Conservation (phyloP, 2,888 invertebrate genomes). For the Spilarctia lutea region DNA sequence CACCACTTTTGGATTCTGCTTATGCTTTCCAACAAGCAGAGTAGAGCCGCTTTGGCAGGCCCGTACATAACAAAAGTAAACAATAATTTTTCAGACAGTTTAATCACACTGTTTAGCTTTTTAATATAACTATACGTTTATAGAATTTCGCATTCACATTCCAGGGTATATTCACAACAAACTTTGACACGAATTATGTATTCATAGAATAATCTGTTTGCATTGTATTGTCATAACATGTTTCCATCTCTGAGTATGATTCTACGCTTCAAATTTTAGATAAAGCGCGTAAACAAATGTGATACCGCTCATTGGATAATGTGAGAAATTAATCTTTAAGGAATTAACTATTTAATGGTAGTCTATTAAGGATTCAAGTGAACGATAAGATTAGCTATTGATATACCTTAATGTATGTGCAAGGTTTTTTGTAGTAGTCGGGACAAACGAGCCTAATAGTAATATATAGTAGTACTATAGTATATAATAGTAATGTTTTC, state of each 20-base stretch:
- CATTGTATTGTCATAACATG: neutral
- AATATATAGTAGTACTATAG: no score
- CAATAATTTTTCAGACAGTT: no score
- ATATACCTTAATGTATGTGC: neutral
- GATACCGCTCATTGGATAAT: neutral
- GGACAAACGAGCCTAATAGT: no score
- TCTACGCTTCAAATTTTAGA: slow-evolving; percentile 1
- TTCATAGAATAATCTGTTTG: neutral
- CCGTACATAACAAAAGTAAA: no score
- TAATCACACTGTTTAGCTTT: no score
- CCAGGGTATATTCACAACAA: neutral
- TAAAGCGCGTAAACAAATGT: neutral
- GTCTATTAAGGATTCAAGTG: neutral
- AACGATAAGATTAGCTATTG: neutral
- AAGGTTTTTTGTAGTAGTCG: no score
- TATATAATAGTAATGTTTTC: no score
- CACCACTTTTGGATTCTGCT: no score
- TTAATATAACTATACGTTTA: neutral
- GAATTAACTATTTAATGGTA: neutral
- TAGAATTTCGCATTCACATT: slow-evolving; percentile 3
- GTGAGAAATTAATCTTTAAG: neutral
- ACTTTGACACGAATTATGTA: slow-evolving; percentile 1
- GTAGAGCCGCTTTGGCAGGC: no score
- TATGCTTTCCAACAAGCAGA: no score
- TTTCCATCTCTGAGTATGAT: neutral